phyloP scores from a whole-genome alignment of 2,797 vertebrate genomes.

The Danio jaintianensis region DNA sequence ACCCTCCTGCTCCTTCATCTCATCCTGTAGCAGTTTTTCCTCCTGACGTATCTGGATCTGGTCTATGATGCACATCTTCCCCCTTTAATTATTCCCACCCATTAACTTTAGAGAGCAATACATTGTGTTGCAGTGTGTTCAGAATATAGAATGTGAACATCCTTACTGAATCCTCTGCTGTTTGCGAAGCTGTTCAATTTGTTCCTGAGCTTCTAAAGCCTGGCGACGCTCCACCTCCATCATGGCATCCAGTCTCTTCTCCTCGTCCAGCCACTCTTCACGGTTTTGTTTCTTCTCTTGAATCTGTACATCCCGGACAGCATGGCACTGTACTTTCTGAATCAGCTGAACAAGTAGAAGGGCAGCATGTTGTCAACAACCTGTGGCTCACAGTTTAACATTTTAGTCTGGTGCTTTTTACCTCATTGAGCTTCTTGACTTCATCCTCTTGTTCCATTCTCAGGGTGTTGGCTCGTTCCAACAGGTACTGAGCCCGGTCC shows the following conservation, averaged over 20 bases:
- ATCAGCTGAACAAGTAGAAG: constrained; percentile 77
- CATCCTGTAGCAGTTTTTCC: constrained; percentile 72
- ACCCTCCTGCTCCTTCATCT: constrained; percentile 82
- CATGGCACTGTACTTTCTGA: constrained; percentile 86
- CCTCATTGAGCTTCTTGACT: constrained; percentile 85
- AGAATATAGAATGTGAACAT: not conserved
- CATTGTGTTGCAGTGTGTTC: not conserved
- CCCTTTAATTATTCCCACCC: constrained; percentile 70
- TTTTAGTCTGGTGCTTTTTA: constrained; percentile 50
- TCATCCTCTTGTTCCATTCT: constrained; percentile 90
- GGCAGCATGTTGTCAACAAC: not conserved
- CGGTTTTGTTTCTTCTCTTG: constrained; percentile 84
- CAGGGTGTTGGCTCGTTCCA: constrained; percentile 77
- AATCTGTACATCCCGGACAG: constrained; percentile 86
- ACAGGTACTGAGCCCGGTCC: constrained; percentile 76
- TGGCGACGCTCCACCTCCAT: constrained; percentile 86
- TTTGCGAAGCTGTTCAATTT: constrained; percentile 76
- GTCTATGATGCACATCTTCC: constrained; percentile 78
- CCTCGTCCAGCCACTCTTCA: constrained; percentile 81
- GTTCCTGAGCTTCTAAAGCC: constrained; percentile 77
- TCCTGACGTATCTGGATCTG: constrained; percentile 85
- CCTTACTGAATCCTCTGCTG: constrained; percentile 80
- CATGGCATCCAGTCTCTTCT: constrained; percentile 84
- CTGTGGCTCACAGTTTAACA: not conserved
- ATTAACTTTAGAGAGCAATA: not conserved